Evolutionary conservation across 2,888 invertebrate genomes (phyloP).

Genomic region (Keiferia lycopersicella): DNA sequence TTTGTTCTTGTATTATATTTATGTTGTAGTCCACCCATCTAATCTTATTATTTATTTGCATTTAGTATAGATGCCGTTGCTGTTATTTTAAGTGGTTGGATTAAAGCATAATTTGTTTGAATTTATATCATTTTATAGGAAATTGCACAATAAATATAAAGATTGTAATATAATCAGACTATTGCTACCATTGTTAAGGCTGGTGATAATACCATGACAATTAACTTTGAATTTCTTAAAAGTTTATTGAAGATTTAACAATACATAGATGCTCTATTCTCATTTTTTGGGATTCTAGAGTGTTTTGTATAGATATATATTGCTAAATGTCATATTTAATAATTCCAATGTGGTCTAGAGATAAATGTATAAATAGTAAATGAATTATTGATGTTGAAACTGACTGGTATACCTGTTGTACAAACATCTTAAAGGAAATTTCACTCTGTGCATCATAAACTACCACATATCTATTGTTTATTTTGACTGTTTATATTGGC

Average conservation of each 20-base stretch:
- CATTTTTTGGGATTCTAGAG: not conserved
- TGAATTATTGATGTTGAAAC: slow-evolving; percentile 9
- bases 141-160: slow-evolving; percentile 1
- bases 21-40: slow-evolving; percentile 10
- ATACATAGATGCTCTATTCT: not conserved
- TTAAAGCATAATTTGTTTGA: slow-evolving; percentile 4
- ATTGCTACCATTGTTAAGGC: slow-evolving; percentile 7
- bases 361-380: not conserved
- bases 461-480: not conserved
- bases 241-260: slow-evolving; percentile 1
- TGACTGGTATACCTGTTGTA: slow-evolving; percentile 15
- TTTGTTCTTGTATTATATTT: slow-evolving; percentile 15
- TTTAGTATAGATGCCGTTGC: slow-evolving; percentile 13
- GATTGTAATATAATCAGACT: slow-evolving; percentile 9
- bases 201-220: slow-evolving; percentile 6
- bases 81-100: slow-evolving; percentile 10
- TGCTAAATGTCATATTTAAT: not conserved
- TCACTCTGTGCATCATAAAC: not conserved
- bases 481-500: not conserved
- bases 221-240: slow-evolving; percentile 3
- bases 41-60: slow-evolving; percentile 4
- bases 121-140: not conserved
- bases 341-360: slow-evolving; percentile 2
- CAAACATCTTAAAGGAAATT: not conserved
- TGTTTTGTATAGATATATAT: slow-evolving; percentile 7